Evolutionary conservation across 2,888 invertebrate genomes (phyloP), one percentile per base, ranked within the genome.

Genomic region (Physocephala rufipes): DNA sequence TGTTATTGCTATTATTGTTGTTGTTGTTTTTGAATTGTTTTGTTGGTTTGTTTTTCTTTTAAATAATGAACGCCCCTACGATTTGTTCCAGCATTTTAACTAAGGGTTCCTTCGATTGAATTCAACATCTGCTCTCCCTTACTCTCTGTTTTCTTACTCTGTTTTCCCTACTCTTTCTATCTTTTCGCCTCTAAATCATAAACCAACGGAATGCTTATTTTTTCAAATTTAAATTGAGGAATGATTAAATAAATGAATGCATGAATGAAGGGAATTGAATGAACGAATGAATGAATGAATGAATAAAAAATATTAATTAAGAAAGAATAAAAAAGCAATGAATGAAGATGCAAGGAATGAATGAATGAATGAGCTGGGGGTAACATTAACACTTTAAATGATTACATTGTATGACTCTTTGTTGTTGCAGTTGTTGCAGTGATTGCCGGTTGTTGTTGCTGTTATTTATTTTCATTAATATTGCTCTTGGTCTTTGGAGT

Each of bases 191-290:
- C 51, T 66, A 66, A 71, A 55, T 71, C 58, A 43, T 64, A 68
- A n/a, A 55, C 71, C 55, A 71, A 62, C 7, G 72, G 58, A 73
- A 73, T 74, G 73, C 59, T 69, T 73, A 71, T 68, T 21, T 63
- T 67, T n/a, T 28, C 70, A n/a, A n/a, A n/a, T 45, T 65, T 68
- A 66, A 65, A 53, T 70, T 15, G 55, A 51, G 26, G 45, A 62
- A 21, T 36, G 62, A 19, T 43, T 43, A 43, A 43, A 65, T 51
- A 19, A 65, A 66, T 55, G 49, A 66, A 66, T 55, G n/a, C 51
- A 65, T 64, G 49, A 45, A 65, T 65, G 66, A 53, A 66, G 36
- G 66, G 53, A 55, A 45, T 43, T 4, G 62, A 62, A 43, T 62
- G 21, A 36, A n/a, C n/a, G n/a, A n/a, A n/a, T n/a, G n/a, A n/a